phyloP scores from a whole-genome alignment of 2,113 vertebrate genomes.

The Tringa solitaria region DNA sequence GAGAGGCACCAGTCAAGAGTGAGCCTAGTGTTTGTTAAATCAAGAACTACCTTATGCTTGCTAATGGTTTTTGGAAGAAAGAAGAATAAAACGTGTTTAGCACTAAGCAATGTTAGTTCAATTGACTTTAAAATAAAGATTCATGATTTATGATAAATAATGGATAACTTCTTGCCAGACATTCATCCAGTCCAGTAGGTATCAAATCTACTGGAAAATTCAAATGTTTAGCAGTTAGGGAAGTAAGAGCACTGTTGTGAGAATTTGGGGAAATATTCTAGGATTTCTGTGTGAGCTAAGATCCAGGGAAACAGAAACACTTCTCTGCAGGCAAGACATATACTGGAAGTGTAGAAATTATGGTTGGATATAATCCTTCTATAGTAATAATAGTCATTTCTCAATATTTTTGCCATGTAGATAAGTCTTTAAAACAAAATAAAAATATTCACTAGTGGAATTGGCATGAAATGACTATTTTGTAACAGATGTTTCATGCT shows the following conservation, averaged over 20 bases:
- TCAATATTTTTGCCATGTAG: background rate
- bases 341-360: background rate
- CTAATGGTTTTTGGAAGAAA: background rate
- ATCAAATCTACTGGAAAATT: background rate
- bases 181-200: background rate
- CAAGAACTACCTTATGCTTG: background rate
- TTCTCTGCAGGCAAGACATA: background rate
- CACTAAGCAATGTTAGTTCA: background rate
- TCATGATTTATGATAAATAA: background rate
- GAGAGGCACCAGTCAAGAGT: accelerated
- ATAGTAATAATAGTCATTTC: background rate
- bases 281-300: background rate
- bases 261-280: background rate
- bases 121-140: background rate
- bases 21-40: background rate
- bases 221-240: background rate
- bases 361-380: background rate
- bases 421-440: background rate
- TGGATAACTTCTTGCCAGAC: background rate
- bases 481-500: background rate
- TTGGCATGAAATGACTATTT: background rate
- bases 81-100: background rate
- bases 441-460: background rate
- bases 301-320: background rate
- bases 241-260: background rate